A percentile compares a stretch with the other conserved stretches of the same genome.
Conservation (phyloP, 2,797 vertebrate species). For the Phalloptychus januarius region DNA sequence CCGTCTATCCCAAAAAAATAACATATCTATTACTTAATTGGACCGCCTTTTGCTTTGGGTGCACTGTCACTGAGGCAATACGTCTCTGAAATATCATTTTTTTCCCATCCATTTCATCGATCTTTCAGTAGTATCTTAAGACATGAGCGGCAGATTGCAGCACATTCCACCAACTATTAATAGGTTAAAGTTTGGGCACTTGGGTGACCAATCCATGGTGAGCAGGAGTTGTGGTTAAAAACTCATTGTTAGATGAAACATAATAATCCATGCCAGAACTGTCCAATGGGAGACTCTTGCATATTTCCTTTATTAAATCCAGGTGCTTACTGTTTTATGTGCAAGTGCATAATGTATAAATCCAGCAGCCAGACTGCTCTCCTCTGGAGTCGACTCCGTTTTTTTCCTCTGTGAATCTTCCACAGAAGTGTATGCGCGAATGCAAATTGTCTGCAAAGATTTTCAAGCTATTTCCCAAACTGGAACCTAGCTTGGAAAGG, state of each 20-base stretch:
- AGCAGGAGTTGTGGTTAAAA: background rate
- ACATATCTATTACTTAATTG: background rate
- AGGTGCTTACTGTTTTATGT: background rate
- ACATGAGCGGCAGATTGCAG: too few relatives aligned
- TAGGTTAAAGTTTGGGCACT: background rate
- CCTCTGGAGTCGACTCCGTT: background rate
- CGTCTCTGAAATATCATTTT: background rate
- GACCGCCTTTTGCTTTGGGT: background rate
- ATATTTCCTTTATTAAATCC: background rate
- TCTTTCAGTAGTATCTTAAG: background rate
- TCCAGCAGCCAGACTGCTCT: background rate
- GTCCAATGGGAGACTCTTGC: background rate
- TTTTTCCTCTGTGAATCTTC: background rate
- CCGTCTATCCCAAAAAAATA: background rate
- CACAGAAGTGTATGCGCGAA: background rate
- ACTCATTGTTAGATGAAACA: background rate
- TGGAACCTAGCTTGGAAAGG: background rate
- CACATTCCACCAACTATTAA: background rate
- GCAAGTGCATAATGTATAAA: background rate
- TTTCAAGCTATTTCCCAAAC: background rate
- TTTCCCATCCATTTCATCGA: background rate
- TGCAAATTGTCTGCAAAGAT: background rate
- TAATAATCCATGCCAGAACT: background rate
- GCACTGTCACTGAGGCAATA: background rate
- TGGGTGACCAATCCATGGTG: background rate